Evolutionary conservation across 2,888 invertebrate species (phyloP), one percentile per base, ranked within the genome.

Genomic region (Nesidiocoris tenuis): DNA sequence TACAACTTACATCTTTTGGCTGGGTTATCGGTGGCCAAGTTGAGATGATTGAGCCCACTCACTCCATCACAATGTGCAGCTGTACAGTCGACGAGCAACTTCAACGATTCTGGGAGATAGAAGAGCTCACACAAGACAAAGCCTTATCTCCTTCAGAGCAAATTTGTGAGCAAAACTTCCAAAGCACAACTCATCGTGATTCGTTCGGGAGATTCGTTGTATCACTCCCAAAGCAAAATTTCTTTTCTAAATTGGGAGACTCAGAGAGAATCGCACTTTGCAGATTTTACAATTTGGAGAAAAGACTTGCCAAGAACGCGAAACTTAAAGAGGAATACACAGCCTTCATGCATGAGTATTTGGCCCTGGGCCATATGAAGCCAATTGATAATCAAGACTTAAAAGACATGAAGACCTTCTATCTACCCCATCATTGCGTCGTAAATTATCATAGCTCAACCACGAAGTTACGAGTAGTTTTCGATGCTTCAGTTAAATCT

Each of bases 341-440:
- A 1, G 21, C 67, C 0, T 78, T 80, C 66, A 80, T 81, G 22
- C n/a, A 23, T 23, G 65, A 65, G 5, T 65, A 65, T n/a, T 2
- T 65, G 2, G 18, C 1, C 1, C n/a, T 80, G 7, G 78, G 77
- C 9, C 80, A 81, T 65, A 81, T 81, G 80, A 61, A 66, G 56
- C n/a, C n/a, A n/a, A 2, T 55, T 22, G 70, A 75, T 22, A 63
- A 72, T 1, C 67, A 67, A 61, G 21, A 1, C 24, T 12, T 16
- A 1, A 23, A n/a, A 9, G 23, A 57, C 23, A 23, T 39, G 18
- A 18, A n/a, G 12, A 67, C 54, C 1, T 80, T 76, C 56, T 82
- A 81, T 65, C 55, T 82, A 1, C 82, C 82, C 18, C 82, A 83
- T 77, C 82, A 82, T 24, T 77, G 80, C 0, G 81, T 82, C 0